Evolutionary conservation across 2,113 vertebrate genomes (phyloP), one percentile per base, ranked within the genome.

Genomic region (Campylomormyrus tamandua): DNA sequence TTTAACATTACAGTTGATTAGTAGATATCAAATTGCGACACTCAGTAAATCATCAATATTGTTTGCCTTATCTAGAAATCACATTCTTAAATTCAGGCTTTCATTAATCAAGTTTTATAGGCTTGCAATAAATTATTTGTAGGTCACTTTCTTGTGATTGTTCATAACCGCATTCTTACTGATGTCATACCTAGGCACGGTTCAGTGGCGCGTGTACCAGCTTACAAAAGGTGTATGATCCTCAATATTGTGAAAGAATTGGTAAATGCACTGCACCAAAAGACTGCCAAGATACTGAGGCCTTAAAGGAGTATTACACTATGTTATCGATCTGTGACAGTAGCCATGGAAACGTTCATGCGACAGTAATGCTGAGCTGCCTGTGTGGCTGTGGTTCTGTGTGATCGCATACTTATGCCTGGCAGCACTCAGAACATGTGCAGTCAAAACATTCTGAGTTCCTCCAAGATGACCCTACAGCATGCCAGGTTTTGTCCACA

Each of bases 341-440:
- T 83, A 83, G 15, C 39, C 77, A 83, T 45, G 77, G 39, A 83
- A 8, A 83, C 17, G 31, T 15, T 15, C 35, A 39, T 1, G 27
- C 3, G 3, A 39, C 70, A 39, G 70, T 83, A 15, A 17, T 45
- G 77, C 35, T 19, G 39, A 45, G 39, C 35, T 27, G 48, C 17
- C 39, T 50, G 48, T 83, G 80, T 70, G 62, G 62, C 62, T 31
- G 24, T 17, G 53, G 19, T 21, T 80, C 5, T 56, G 27, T 49
- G 56, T 17, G 49, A 62, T 2, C 27, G 48, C 90, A 31, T 74
- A 90, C 92, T 90, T 90, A 95, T 93, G 0, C 90, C 3, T 24
- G 17, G 50, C 90, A 90, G 86, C 89, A 90, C 0, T 3, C 1
- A n/a, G 21, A 88, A 17, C 15, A 53, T 1, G 21, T 70, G 27